Base-by-base conservation (phyloP, 2,888 invertebrate species). In the Andrena dorsata region DNA sequence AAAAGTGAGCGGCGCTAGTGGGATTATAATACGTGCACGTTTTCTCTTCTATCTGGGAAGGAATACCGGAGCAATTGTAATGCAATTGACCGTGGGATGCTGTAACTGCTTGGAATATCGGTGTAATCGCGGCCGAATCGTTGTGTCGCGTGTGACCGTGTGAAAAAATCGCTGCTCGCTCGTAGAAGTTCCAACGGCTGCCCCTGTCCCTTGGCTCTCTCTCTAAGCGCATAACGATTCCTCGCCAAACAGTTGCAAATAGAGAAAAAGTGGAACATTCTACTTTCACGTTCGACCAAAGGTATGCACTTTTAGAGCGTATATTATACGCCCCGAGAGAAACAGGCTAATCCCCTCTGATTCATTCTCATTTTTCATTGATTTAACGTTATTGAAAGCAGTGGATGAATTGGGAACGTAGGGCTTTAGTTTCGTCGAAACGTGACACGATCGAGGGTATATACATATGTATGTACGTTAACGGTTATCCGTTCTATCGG, bases 191-290 rank as follows among this genome's bases (percentile, higher is more conserved):
- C 71, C 53, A 70, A 30, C 65, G 47, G n/a, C 30, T 53, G 51
- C 49, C 10, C 16, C 26, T 53, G 23, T 61, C 66, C 60, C 49
- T 56, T 51, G 65, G 58, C 51, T 23, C 58, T 49, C 58, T 66
- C 26, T 7, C 56, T 49, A 65, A 70, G 26, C 30, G 30, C 58
- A 32, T 66, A 65, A 8, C 69, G 71, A 68, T 63, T 60, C 82
- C 56, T 74, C 63, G 47, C 8, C 65, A 23, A 77, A 70, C 66
- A 56, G 41, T 71, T 71, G 63, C 82, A 70, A 83, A 82, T 82
- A 71, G 56, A 53, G 78, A 82, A 83, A 83, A 80, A 83, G 83
- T 74, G 71, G 83, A 83, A 74, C 83, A 68, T 76, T 74, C 80
- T 70, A 74, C 80, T 84, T 84, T 83, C 84, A 77, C 76, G 80